phyloP scores from a whole-genome alignment of 2,888 invertebrate species.

The Chymomyza fuscimana region DNA sequence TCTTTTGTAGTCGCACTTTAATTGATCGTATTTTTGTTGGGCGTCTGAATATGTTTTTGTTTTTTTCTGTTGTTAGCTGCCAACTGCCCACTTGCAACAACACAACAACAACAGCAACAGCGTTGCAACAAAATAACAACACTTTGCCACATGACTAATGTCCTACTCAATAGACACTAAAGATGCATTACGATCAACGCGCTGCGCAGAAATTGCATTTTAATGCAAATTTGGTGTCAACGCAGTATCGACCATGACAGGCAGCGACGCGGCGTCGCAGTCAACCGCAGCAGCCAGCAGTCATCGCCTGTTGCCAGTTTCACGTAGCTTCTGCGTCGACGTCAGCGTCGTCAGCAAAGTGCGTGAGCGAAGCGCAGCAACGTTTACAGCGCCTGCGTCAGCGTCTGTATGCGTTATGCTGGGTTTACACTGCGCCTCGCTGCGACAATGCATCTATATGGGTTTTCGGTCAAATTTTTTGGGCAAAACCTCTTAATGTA shows the following conservation, averaged over 20 bases:
- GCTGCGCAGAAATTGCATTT: slow-evolving; percentile 62
- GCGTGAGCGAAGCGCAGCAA: no score
- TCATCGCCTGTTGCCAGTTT: slow-evolving; percentile 7
- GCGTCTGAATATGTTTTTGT: background rate
- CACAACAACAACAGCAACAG: background rate
- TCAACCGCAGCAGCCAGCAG: slow-evolving; percentile 19
- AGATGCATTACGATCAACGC: slow-evolving; percentile 67
- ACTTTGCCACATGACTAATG: slow-evolving; percentile 61
- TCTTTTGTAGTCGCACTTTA: background rate
- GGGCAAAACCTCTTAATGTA: no score
- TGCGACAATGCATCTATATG: no score
- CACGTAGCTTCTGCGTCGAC: no score
- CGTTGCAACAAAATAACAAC: background rate
- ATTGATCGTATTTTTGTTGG: background rate
- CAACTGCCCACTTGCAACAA: slow-evolving; percentile 19
- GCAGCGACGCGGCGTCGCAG: slow-evolving; percentile 47
- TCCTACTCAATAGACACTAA: slow-evolving; percentile 74
- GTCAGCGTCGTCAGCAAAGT: no score
- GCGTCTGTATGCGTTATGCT: no score
- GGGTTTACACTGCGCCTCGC: no score
- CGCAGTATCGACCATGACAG: slow-evolving; percentile 76
- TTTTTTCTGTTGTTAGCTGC: slow-evolving; percentile 17
- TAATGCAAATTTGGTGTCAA: slow-evolving; percentile 76
- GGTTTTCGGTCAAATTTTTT: no score
- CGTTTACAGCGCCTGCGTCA: no score